Evolutionary conservation across 2,888 invertebrate species (phyloP).

Genomic region (Drosophila incognita): DNA sequence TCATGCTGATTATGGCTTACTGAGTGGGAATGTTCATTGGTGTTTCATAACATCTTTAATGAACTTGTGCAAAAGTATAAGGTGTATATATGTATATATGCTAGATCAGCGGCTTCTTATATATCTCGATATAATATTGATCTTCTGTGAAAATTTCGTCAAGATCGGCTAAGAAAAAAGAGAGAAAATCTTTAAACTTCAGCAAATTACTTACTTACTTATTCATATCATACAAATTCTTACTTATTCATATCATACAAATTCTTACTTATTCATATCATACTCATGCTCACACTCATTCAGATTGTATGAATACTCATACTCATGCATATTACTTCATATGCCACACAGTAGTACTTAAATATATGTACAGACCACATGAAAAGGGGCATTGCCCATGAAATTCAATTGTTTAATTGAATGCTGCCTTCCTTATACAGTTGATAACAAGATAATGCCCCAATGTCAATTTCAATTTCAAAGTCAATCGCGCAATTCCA

Average conservation of each 20-base stretch:
- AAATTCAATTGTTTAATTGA: constrained; percentile 37
- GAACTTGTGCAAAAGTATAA: neutral
- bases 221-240: neutral
- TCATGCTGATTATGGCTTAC: neutral
- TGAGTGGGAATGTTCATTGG: neutral
- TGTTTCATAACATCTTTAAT: neutral
- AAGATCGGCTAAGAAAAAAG: no score
- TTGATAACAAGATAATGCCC: constrained; percentile 4
- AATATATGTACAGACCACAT: neutral
- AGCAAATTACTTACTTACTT: neutral
- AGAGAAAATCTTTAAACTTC: neutral
- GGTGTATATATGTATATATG: neutral
- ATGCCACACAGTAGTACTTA: neutral
- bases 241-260: neutral
- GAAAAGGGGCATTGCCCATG: constrained; percentile 11
- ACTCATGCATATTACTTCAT: neutral
- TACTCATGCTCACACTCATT: neutral
- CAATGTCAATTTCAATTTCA: constrained; percentile 54
- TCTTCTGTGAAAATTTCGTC: neutral
- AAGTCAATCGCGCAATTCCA: constrained; percentile 45
- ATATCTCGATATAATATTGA: neutral
- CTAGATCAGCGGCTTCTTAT: neutral
- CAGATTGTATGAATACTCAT: neutral
- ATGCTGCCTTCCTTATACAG: constrained; percentile 2
- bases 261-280: neutral